Evolutionary conservation across 2,113 vertebrate species (phyloP).

Genomic region (Eretmochelys imbricata): DNA sequence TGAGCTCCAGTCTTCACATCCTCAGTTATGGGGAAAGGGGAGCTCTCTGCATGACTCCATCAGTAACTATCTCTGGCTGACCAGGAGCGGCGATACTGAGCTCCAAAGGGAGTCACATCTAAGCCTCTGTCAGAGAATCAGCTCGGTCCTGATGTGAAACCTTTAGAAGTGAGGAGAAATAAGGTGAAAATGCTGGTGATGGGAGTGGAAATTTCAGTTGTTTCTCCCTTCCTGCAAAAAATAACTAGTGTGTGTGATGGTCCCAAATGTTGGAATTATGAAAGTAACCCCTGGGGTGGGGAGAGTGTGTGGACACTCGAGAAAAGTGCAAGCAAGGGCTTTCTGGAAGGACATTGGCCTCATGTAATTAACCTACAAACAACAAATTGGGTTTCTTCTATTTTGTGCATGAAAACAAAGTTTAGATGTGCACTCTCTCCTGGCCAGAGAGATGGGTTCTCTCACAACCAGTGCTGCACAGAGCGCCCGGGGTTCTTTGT

Average conservation of each 20-base stretch:
- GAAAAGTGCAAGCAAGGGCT: conserved; percentile 15
- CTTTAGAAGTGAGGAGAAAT: not conserved
- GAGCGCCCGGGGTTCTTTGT: conserved; percentile 31
- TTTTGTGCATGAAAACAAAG: not conserved
- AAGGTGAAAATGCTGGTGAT: not conserved
- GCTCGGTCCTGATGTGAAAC: not conserved
- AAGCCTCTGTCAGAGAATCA: not conserved
- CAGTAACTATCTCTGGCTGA: not conserved
- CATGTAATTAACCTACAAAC: not conserved
- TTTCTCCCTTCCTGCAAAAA: conserved; percentile 12
- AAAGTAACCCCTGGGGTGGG: not conserved
- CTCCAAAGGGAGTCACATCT: not conserved
- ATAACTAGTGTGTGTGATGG: not conserved
- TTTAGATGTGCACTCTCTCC: conserved; percentile 33
- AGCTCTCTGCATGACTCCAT: not conserved
- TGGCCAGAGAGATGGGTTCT: conserved; percentile 30
- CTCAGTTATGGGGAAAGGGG: not conserved
- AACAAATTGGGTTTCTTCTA: conserved; percentile 19
- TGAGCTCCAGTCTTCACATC: not conserved
- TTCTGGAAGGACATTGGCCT: not conserved
- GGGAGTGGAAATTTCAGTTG: conserved; percentile 36
- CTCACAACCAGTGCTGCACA: conserved; percentile 14
- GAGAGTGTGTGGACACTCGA: not conserved
- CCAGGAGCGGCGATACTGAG: not conserved
- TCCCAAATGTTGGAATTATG: not conserved